Evolutionary conservation across 2,888 invertebrate genomes (phyloP), one percentile per base, ranked within the genome.

Genomic region (Drepanosiphum platanoidis): DNA sequence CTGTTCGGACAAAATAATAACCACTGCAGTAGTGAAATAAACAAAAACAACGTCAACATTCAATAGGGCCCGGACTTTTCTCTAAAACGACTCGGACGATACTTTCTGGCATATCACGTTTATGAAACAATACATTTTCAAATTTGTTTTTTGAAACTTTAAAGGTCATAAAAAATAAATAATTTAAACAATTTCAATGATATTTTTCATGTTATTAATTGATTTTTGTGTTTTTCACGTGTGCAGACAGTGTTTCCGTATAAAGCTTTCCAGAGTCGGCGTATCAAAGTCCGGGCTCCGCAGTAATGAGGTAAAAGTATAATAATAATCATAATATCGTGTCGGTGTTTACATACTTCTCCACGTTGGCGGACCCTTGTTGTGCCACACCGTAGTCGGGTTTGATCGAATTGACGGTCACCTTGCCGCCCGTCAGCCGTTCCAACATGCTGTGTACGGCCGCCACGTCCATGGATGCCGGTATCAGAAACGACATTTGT

Each of bases 401-500:
- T 87, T 93, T 92, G 71, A 95, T 93, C 86, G 94, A 93, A 88
- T 94, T 92, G 86, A 96, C 94, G 75, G 92, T 93, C 1, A 96
- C 94, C 89, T 93, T 93, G 4, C 94, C 95, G 2, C 96, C 96
- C 0, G 96, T 95, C 70, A 81, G 22, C 95, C 92, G 39, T 94
- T 92, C 86, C 93, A 93, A 86, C 46, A 96, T 90, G 58, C 52
- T 84, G 68, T 77, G 84, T 1, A 77, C 39, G n/a, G 58, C 32
- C 64, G 95, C 93, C 88, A 94, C 93, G 89, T 95, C 94, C 27
- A 95, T 92, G 88, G 93, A 93, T 74, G 95, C 95, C 7, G 95
- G 94, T 64, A 96, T 94, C 86, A 96, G 93, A 89, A 96, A 96
- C 30, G 94, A 93, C 90, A 96, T 94, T 61, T 94, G 94, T 86